Conservation (phyloP, 2,113 vertebrate species). For the Montifringilla adamsi region DNA sequence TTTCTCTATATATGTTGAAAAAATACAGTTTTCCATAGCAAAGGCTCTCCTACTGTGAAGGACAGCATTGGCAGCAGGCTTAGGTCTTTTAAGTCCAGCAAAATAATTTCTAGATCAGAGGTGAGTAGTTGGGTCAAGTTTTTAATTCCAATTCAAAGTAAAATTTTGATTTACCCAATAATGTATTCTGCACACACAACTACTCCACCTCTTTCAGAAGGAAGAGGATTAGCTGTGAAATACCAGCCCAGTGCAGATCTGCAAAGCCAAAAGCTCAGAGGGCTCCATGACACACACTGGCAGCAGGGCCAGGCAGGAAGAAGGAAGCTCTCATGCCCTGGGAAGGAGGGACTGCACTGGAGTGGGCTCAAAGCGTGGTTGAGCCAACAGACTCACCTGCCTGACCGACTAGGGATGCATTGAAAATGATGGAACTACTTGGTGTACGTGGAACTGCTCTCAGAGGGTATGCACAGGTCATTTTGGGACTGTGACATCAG, state of each 20-base stretch:
- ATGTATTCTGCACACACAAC: rapidly evolving
- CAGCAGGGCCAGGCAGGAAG: neutral
- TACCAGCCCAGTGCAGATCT: rapidly evolving
- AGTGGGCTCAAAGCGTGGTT: rapidly evolving
- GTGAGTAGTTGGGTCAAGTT: neutral
- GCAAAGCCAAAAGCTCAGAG: neutral
- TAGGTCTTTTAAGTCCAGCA: neutral
- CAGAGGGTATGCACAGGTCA: neutral
- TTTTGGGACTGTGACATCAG: neutral
- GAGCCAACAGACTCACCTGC: neutral
- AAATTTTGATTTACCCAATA: neutral
- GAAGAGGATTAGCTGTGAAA: neutral
- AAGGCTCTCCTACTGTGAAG: neutral
- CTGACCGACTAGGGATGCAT: neutral
- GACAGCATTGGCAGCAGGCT: neutral
- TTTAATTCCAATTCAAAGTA: neutral
- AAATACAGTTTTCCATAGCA: neutral
- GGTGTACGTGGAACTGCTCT: rapidly evolving
- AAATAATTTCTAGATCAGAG: neutral
- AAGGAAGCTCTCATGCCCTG: too few relatives aligned
- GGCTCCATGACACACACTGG: neutral
- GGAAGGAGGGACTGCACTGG: neutral
- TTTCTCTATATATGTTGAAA: rapidly evolving
- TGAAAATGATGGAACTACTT: neutral
- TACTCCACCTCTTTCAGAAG: neutral